phyloP scores from a whole-genome alignment of 2,113 vertebrate genomes.

The Galemys pyrenaicus region DNA sequence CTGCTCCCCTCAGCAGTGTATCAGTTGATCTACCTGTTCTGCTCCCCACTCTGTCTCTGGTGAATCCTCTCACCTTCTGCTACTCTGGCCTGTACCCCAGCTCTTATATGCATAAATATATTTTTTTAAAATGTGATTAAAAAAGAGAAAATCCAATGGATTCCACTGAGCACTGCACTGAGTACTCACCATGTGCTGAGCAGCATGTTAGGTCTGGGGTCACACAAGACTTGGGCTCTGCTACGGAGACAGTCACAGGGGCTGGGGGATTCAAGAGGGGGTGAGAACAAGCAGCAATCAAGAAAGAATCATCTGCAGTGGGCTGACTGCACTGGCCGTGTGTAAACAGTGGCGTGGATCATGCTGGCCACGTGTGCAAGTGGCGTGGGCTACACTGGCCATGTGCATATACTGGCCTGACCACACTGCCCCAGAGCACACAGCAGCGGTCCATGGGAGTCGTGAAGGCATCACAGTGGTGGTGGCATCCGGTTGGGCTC shows the following conservation, averaged over 20 bases:
- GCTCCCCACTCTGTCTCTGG: too few relatives aligned
- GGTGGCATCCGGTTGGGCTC: neutral
- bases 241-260: neutral
- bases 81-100: too few relatives aligned
- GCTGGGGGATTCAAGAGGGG: neutral
- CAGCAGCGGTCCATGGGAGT: neutral
- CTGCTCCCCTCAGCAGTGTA: too few relatives aligned
- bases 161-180: neutral
- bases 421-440: accelerated
- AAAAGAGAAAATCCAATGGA: neutral
- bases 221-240: neutral
- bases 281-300: neutral
- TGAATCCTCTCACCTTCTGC: too few relatives aligned
- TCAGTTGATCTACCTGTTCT: too few relatives aligned
- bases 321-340: accelerated
- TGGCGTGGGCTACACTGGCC: too few relatives aligned
- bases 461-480: neutral
- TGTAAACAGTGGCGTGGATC: too few relatives aligned
- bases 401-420: too few relatives aligned
- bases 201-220: accelerated
- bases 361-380: neutral
- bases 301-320: neutral
- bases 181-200: neutral
- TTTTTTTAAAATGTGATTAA: neutral
- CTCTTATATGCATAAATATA: too few relatives aligned